phyloP scores from a whole-genome alignment of 2,888 invertebrate species.

The Seira musarum region DNA sequence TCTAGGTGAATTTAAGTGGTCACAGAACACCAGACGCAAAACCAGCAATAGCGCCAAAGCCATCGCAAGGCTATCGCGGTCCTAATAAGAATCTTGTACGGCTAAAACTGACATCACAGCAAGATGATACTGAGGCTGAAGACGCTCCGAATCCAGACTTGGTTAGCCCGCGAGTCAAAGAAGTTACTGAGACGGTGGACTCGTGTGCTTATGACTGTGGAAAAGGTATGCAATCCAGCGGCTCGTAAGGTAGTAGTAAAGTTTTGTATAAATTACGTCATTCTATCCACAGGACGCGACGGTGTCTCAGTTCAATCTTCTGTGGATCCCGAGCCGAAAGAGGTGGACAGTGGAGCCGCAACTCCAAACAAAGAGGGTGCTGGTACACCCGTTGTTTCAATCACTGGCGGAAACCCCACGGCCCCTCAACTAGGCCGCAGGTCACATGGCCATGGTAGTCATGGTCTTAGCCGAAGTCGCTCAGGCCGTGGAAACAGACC shows the following conservation, averaged over 20 bases:
- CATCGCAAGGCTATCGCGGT: constrained; percentile 58
- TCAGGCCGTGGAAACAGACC: constrained; percentile 68
- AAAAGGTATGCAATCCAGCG: constrained; percentile 65
- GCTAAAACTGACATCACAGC: constrained; percentile 66
- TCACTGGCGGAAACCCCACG: constrained; percentile 53
- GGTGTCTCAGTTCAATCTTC: constrained; percentile 68
- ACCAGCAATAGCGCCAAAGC: constrained; percentile 57
- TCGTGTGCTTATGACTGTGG: constrained; percentile 67
- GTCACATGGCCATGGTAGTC: constrained; percentile 59
- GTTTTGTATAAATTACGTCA: constrained; percentile 17
- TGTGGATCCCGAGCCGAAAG: constrained; percentile 67
- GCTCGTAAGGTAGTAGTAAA: no score
- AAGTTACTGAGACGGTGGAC: constrained; percentile 69
- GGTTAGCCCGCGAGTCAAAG: constrained; percentile 71
- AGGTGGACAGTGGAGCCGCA: constrained; percentile 57
- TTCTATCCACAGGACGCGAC: constrained; percentile 59
- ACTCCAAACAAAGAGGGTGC: constrained; percentile 58
- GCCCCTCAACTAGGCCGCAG: constrained; percentile 65
- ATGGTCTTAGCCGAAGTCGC: constrained; percentile 68
- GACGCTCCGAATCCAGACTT: constrained; percentile 70
- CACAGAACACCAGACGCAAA: constrained; percentile 60
- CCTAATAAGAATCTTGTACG: constrained; percentile 64
- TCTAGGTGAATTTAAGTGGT: constrained; percentile 67
- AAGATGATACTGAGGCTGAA: constrained; percentile 68
- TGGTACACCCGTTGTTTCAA: constrained; percentile 57